A percentile compares a stretch with the other conserved stretches of the same genome.
Conservation (phyloP, 2,797 vertebrate genomes). For the Heteromormyrus szaboi region DNA sequence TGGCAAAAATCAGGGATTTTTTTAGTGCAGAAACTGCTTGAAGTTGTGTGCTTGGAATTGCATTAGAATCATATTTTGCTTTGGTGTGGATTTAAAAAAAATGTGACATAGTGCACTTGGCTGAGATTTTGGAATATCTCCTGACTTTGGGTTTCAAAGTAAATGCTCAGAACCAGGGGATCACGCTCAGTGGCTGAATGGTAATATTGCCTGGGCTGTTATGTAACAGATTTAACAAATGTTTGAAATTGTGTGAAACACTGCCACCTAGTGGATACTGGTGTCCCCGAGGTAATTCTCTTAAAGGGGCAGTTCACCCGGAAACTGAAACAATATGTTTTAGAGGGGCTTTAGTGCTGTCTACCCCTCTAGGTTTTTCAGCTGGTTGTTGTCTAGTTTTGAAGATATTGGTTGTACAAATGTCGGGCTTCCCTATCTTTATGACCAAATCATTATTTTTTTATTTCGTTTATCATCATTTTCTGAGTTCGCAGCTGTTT, state of each 20-base stretch:
- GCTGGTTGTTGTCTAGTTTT: not conserved
- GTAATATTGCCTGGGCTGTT: not conserved
- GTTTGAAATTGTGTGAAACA: not conserved
- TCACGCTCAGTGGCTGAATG: not conserved
- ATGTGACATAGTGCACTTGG: not conserved
- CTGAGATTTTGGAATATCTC: not conserved
- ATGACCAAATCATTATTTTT: too few relatives aligned
- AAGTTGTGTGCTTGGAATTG: not conserved
- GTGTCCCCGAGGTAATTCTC: not conserved
- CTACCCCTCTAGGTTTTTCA: not conserved
- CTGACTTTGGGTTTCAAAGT: not conserved
- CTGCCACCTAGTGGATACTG: conserved; percentile 10
- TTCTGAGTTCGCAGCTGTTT: not conserved
- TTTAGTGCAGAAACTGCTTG: not conserved
- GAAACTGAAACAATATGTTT: not conserved
- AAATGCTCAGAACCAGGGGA: not conserved
- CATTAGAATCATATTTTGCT: not conserved
- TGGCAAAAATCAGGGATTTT: not conserved
- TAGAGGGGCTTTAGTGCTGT: not conserved
- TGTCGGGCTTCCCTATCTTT: not conserved
- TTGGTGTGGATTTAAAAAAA: conserved; percentile 1
- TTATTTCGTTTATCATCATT: not conserved
- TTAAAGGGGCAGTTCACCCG: not conserved
- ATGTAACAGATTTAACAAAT: not conserved
- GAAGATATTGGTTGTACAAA: not conserved